phyloP scores from a whole-genome alignment of 2,888 invertebrate genomes.

The Cantharis rufa region DNA sequence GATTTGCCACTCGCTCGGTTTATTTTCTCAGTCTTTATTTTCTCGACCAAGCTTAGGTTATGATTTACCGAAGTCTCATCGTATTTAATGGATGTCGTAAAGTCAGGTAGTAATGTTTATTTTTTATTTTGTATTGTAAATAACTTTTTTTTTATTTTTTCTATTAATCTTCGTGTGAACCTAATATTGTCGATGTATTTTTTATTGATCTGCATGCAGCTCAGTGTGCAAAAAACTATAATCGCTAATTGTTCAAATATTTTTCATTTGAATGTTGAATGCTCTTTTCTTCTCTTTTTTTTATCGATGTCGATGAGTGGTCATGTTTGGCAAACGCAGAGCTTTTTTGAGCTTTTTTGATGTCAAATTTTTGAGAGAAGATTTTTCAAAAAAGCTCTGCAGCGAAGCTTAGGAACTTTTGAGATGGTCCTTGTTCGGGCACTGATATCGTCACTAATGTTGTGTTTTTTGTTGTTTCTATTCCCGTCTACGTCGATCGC shows the following conservation, averaged over 20 bases:
- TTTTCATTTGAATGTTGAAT: constrained; percentile 52
- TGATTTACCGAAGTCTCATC: constrained; percentile 36
- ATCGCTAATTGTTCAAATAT: constrained; percentile 30
- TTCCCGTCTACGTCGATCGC: constrained; percentile 64
- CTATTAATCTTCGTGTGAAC: constrained; percentile 27
- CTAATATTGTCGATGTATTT: constrained; percentile 35
- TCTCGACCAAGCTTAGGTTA: constrained; percentile 24
- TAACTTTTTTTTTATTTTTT: constrained; percentile 39
- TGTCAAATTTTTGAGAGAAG: neutral
- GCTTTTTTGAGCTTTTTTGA: constrained; percentile 36
- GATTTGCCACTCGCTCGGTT: constrained; percentile 57
- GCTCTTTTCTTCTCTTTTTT: constrained; percentile 46
- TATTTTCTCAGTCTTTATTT: constrained; percentile 44
- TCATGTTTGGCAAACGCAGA: constrained; percentile 48
- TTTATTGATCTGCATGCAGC: constrained; percentile 46
- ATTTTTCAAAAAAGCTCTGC: constrained; percentile 43
- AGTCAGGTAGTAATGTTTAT: constrained; percentile 44
- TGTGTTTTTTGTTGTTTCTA: constrained; percentile 65
- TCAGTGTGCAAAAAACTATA: constrained; percentile 42
- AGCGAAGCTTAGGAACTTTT: constrained; percentile 79
- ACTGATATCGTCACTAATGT: constrained; percentile 62
- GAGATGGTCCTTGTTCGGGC: constrained; percentile 82
- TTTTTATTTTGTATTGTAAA: constrained; percentile 30
- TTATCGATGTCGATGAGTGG: constrained; percentile 53
- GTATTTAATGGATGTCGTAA: constrained; percentile 40